phyloP scores from a whole-genome alignment of 2,888 invertebrate genomes.

The Cepaea hortensis region DNA sequence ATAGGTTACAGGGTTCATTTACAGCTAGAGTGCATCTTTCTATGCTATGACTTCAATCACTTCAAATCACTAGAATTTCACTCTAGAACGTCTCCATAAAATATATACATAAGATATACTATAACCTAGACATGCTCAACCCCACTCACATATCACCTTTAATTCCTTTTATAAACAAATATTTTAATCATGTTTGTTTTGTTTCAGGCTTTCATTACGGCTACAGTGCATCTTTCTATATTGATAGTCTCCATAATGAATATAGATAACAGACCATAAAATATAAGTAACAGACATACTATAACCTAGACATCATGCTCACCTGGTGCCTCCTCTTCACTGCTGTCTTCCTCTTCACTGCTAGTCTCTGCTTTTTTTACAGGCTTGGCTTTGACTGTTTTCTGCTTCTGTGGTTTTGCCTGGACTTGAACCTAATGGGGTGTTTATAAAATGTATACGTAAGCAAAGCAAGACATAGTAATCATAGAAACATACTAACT shows the following conservation, averaged over 20 bases:
- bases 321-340: constrained; percentile 25
- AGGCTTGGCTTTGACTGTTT: not conserved
- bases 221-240: not conserved
- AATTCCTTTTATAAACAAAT: not conserved
- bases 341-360: constrained; percentile 21
- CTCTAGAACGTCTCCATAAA: too few relatives aligned
- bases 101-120: too few relatives aligned
- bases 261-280: not conserved
- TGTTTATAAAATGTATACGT: too few relatives aligned
- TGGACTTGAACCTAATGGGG: not conserved
- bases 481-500: too few relatives aligned
- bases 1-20: too few relatives aligned
- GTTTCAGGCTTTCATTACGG: too few relatives aligned
- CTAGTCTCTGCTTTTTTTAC: constrained; percentile 1
- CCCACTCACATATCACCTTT: not conserved
- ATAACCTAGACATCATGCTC: not conserved
- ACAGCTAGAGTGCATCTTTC: too few relatives aligned
- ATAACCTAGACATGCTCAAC: not conserved
- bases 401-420: constrained; percentile 9
- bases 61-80: too few relatives aligned
- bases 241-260: not conserved
- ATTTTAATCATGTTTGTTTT: not conserved
- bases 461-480: too few relatives aligned
- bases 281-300: not conserved
- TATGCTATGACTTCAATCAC: too few relatives aligned